These are phyloP conservation scores for Takifugu ocellatus DNA, from an alignment of 2,797 vertebrate genomes.

Conservation along the genomic window DNA sequence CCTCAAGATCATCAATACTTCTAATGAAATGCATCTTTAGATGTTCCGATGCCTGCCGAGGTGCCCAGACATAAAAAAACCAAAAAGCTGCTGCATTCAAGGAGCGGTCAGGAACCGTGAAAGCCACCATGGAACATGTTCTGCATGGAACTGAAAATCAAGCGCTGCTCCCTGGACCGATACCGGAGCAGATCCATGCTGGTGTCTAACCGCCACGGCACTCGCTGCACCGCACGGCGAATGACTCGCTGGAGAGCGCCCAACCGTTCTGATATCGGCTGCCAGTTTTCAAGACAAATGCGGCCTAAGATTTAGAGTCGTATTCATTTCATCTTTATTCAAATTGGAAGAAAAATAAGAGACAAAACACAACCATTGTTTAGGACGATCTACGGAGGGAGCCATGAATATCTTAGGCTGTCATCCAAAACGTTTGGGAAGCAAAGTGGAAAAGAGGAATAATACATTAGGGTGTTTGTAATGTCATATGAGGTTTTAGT, in stretches of 20 bases:
- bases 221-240: slow-evolving; percentile 20
- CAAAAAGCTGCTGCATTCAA: too few relatives aligned
- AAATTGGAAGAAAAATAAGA: slow-evolving; percentile 25
- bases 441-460: slow-evolving; percentile 34
- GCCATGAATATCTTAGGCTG: slow-evolving; percentile 50
- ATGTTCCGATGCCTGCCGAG: too few relatives aligned
- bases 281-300: slow-evolving; percentile 38
- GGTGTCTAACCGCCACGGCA: not conserved
- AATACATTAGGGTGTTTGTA: slow-evolving; percentile 41
- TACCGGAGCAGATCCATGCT: slow-evolving; percentile 42
- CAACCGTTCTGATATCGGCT: slow-evolving; percentile 20
- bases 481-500: slow-evolving; percentile 53
- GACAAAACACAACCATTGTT: slow-evolving; percentile 52
- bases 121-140: too few relatives aligned
- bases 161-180: slow-evolving; percentile 38
- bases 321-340: slow-evolving; percentile 30
- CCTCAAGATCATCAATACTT: too few relatives aligned
- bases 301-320: slow-evolving; percentile 16
- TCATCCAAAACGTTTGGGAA: slow-evolving; percentile 33
- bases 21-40: too few relatives aligned
- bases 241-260: slow-evolving; percentile 19
- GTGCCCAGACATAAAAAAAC: too few relatives aligned
- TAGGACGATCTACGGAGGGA: slow-evolving; percentile 36
- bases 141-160: not conserved
- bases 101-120: too few relatives aligned